A percentile compares a stretch with the other conserved stretches of the same genome.
Evolutionary conservation across 2,888 invertebrate genomes (phyloP).

Genomic region (Masnerella sp.): DNA sequence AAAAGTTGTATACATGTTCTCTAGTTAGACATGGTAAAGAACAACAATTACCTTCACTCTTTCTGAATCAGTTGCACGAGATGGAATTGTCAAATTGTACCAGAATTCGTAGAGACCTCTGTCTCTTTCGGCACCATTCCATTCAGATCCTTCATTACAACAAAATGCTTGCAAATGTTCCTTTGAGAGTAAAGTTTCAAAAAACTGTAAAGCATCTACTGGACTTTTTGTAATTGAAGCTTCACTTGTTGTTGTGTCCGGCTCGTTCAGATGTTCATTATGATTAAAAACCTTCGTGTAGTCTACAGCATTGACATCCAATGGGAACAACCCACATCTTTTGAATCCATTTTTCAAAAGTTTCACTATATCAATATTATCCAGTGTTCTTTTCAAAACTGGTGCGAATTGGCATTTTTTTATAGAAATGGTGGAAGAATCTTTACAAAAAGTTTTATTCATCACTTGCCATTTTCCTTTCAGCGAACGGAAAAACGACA

Average conservation of each 20-base stretch:
- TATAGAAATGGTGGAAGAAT: conserved; percentile 6
- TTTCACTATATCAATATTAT: conserved; percentile 8
- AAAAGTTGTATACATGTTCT: too few species aligned
- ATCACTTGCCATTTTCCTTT: conserved; percentile 9
- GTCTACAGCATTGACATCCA: conserved; percentile 11
- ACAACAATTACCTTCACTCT: too few species aligned
- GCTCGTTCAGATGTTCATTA: conserved; percentile 4
- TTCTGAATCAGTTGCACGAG: too few species aligned
- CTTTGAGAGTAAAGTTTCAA: conserved; percentile 9
- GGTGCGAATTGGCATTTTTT: conserved; percentile 21
- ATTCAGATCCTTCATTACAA: conserved; percentile 5
- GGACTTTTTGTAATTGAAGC: background rate
- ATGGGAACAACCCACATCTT: conserved; percentile 17
- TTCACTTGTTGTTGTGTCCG: background rate
- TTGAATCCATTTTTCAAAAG: conserved; percentile 18
- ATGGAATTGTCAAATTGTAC: too few species aligned
- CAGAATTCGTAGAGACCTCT: too few species aligned
- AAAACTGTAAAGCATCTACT: conserved; percentile 1
- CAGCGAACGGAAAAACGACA: conserved; percentile 17
- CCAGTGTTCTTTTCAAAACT: conserved; percentile 10
- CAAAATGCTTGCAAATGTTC: conserved; percentile 13
- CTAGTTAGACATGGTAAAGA: too few species aligned
- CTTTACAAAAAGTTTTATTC: conserved; percentile 14
- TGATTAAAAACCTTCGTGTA: conserved; percentile 6
- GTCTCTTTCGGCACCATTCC: conserved; percentile 14